Conservation (phyloP, 1,140 invertebrate genomes). For the Hycleus cichorii region DNA sequence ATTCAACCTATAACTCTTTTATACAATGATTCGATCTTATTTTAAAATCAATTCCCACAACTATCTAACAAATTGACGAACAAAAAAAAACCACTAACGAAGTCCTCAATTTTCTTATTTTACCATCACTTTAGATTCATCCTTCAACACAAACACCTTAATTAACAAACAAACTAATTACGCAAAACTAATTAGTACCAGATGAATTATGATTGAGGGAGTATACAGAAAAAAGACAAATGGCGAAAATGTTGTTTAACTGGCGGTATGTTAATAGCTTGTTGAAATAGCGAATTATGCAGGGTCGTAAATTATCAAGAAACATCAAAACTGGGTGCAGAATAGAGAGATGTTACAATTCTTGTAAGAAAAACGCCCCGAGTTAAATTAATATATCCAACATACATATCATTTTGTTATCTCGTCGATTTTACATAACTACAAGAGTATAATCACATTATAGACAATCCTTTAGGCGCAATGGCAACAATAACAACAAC, state of each 20-base stretch:
- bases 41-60: neutral
- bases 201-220: slow-evolving; percentile 17
- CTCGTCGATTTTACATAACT: too few species aligned
- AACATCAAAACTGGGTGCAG: neutral
- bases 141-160: neutral
- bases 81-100: slow-evolving; percentile 7
- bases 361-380: neutral
- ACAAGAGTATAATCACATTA: too few species aligned
- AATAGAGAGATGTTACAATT: slow-evolving; percentile 13
- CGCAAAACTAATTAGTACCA: neutral
- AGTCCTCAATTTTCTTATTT: slow-evolving; percentile 3
- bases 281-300: slow-evolving; percentile 26
- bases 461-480: too few species aligned
- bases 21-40: neutral
- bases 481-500: too few species aligned
- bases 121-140: neutral
- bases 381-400: slow-evolving; percentile 8
- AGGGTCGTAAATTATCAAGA: slow-evolving; percentile 19
- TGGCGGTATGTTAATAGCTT: slow-evolving; percentile 23
- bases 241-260: slow-evolving; percentile 13
- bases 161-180: slow-evolving; percentile 1
- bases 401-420: too few species aligned
- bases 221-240: slow-evolving; percentile 22
- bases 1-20: slow-evolving; percentile 1
- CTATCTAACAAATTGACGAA: neutral